A percentile compares a stretch with the other conserved stretches of the same genome.
These are phyloP conservation scores for Myodes glareolus DNA, from an alignment of 2,113 vertebrate genomes.

Conservation along the genomic window DNA sequence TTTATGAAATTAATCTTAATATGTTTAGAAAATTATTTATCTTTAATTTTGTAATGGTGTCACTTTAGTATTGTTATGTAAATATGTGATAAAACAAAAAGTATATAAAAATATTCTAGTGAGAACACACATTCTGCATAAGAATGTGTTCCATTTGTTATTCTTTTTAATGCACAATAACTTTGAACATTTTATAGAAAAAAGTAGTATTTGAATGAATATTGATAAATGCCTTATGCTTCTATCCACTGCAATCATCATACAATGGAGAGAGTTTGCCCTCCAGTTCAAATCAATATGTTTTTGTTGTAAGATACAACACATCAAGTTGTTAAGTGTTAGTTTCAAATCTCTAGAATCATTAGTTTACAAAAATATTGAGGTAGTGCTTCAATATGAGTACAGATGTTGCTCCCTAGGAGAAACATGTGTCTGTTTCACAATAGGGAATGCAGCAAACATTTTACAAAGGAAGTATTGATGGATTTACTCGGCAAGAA, in stretches of 20 bases:
- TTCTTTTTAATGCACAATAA: constrained; percentile 51
- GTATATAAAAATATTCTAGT: neutral
- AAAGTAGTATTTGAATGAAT: constrained; percentile 48
- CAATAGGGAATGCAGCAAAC: neutral
- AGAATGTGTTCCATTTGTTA: neutral
- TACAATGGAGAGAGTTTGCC: constrained; percentile 43
- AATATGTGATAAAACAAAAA: neutral
- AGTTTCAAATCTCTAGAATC: constrained; percentile 69
- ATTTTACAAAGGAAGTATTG: neutral
- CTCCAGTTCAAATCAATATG: constrained; percentile 72
- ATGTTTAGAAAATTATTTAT: neutral
- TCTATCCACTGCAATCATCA: constrained; percentile 32
- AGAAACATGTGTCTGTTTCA: constrained; percentile 31
- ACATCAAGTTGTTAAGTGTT: neutral
- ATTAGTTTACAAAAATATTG: constrained; percentile 40
- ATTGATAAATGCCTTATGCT: neutral
- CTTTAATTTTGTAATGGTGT: neutral
- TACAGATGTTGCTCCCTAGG: constrained; percentile 45
- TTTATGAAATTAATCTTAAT: neutral
- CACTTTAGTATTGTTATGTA: neutral
- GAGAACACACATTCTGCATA: neutral
- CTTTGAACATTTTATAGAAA: constrained; percentile 28
- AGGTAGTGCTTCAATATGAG: neutral
- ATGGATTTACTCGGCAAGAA: neutral
- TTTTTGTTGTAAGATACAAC: constrained; percentile 68